phyloP scores from a whole-genome alignment of 2,113 vertebrate species.

The Pungitius pungitius region DNA sequence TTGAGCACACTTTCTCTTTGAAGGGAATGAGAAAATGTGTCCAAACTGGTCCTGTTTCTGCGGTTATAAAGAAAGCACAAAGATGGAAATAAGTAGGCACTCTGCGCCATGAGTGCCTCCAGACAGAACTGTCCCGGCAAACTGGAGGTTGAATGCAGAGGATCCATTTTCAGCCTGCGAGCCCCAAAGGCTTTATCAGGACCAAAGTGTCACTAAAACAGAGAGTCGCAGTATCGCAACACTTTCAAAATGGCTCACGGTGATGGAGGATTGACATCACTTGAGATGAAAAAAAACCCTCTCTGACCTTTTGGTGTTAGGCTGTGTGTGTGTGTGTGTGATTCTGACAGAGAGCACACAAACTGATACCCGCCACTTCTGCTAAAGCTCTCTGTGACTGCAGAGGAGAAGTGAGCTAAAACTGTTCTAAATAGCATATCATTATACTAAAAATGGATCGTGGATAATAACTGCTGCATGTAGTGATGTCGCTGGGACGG shows the following conservation, averaged over 20 bases:
- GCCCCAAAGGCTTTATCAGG: constrained; percentile 52
- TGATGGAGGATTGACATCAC: constrained; percentile 62
- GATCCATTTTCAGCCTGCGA: constrained; percentile 63
- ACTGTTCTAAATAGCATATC: not conserved
- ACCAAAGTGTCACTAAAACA: constrained; percentile 69
- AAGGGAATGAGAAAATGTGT: no score
- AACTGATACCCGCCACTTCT: not conserved
- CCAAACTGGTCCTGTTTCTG: not conserved
- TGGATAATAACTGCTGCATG: not conserved
- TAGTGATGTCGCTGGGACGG: not conserved
- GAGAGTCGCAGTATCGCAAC: constrained; percentile 57
- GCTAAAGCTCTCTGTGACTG: constrained; percentile 1
- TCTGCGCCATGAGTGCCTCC: constrained; percentile 43
- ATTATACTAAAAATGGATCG: not conserved
- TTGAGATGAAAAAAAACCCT: constrained; percentile 65
- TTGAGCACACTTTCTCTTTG: no score
- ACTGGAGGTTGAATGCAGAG: constrained; percentile 49
- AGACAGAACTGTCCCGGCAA: constrained; percentile 51
- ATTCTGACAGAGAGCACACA: constrained; percentile 20
- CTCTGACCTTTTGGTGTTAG: constrained; percentile 53
- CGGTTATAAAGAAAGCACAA: not conserved
- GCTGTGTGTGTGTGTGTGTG: not conserved
- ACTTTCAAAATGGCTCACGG: constrained; percentile 64
- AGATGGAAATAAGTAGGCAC: constrained; percentile 10
- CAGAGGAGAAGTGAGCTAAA: constrained; percentile 9